A percentile compares a stretch with the other conserved stretches of the same genome.
Evolutionary conservation across 92 coral and sea anemone genomes (phyloP).

Genomic region (Plumapathes pennacea): DNA sequence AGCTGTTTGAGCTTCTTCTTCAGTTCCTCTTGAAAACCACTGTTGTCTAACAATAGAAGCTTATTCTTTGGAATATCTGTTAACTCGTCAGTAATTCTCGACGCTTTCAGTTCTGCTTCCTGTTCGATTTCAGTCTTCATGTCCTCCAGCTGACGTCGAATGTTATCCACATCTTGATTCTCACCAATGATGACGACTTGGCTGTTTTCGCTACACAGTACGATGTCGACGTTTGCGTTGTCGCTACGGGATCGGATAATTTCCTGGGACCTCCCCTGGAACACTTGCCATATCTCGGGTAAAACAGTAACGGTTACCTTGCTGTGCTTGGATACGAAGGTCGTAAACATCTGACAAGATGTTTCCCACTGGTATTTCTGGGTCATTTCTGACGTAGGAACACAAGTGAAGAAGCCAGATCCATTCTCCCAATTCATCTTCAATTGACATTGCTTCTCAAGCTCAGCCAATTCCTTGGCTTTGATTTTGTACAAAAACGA

Average conservation of each 20-base stretch:
- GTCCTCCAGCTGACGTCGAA: conserved; percentile 23
- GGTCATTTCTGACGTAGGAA: no score
- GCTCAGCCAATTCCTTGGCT: no score
- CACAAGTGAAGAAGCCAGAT: no score
- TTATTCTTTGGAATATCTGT: conserved; percentile 1
- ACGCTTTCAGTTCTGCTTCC: conserved; percentile 23
- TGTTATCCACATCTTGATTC: conserved; percentile 18
- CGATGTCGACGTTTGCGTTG: background rate
- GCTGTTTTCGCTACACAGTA: background rate
- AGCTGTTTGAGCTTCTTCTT: conserved; percentile 7
- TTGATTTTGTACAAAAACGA: no score
- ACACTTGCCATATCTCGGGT: conserved; percentile 15
- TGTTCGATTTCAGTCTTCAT: conserved; percentile 31
- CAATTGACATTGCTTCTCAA: no score
- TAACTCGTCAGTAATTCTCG: conserved; percentile 7
- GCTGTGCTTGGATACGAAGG: no score
- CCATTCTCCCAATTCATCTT: no score
- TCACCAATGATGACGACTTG: conserved; percentile 14
- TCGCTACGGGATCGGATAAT: background rate
- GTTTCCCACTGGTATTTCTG: no score
- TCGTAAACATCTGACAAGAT: no score
- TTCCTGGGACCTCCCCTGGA: background rate
- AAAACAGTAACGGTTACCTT: conserved; percentile 2
- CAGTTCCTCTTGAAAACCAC: conserved; percentile 26
- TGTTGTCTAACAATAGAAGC: conserved; percentile 10